Base-by-base conservation (phyloP, 2,797 vertebrate genomes). In the Pseudochirops cupreus region DNA sequence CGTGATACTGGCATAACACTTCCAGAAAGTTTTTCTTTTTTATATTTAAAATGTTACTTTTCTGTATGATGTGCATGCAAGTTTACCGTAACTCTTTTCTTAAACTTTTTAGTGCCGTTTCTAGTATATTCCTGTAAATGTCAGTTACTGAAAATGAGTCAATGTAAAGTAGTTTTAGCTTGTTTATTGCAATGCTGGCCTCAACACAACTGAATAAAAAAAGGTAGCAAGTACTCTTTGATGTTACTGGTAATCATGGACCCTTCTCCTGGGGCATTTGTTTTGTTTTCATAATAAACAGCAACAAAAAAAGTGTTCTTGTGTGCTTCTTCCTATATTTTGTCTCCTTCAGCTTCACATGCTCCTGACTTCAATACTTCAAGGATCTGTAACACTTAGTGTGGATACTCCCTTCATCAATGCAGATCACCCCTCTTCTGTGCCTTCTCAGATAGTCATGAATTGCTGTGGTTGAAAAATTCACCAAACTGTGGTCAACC, bases 271-370 rank as follows among this genome's bases (percentile, higher is more conserved):
- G 98, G 98, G 98, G 98, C 99, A 98, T 99, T 99, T 98, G 99
- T 99, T 99, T 99, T 98, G 99, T 99, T 99, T 99, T 99, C 99
- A 99, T 99, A 99, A 99, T 99, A 99, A 99, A 99, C 98, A 95
- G 98, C 94, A 97, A 98, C 98, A 99, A 99, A 98, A 95, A 95
- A 95, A 98, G 74, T 57, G 53, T 4, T 92, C 90, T 94, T 59
- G 94, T 95, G 52, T 95, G 96, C 91, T 13, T 97, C 95, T 97
- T 97, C 95, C 90, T 95, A 31, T n/a, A 95, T 26, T 82, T 28
- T 46, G 50, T 24, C 21, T 46, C 39, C 21, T 46, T 82, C 74
- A 46, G 74, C 39, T 46, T 46, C 74, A 82, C 21, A 46, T 82
- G 33, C 7, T 82, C 21, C 9, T 11, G 74, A 82, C 11, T 82